Base-by-base conservation (phyloP, 2,797 vertebrate species). In the Acanthornis magna region DNA sequence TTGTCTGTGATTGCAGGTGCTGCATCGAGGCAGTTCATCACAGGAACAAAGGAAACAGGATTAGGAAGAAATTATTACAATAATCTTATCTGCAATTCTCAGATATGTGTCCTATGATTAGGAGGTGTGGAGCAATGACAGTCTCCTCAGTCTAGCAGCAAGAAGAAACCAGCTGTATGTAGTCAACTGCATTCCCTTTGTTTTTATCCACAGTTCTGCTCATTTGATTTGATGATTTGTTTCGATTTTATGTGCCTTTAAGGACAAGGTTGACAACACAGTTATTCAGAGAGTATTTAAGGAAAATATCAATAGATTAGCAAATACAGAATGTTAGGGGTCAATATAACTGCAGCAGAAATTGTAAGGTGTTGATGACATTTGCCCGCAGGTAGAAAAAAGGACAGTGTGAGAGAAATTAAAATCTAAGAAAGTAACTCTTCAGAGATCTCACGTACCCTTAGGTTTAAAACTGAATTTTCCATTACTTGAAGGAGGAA, bases 51-150 rank as follows among this genome's bases (percentile, higher is more conserved):
- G 17, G 26, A 89, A 95, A 91, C 12, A 85, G 65, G 65, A 96
- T 94, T 95, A 92, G 23, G 27, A 80, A 71, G 47, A 95, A 91
- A 92, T 34, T 63, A 63, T 40, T 92, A n/a, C 43, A 74, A 23
- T 65, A 94, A 96, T 85, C 68, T 92, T 95, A 73, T 91, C 87
- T 93, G 27, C 18, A 38, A 5, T 89, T 87, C 70, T 94, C 81
- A 93, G 80, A 83, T 79, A 91, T 13, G 4, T 53, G 29, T 63
- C 53, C 45, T 81, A 2, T 21, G 11, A 26, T 73, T 87, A 50
- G 40, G 38, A 87, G 23, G 27, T 74, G 16, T 57, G n/a, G 21
- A 87, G 48, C 27, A 88, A 68, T 45, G 47, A 68, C 43, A 86
- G 8, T 75, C 26, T 89, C 86, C 58, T 67, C 66, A 53, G 45